A percentile compares a stretch with the other conserved stretches of the same genome.
phyloP scores from a whole-genome alignment of 2,797 vertebrate species.

The Hypotaenidia okinawae region DNA sequence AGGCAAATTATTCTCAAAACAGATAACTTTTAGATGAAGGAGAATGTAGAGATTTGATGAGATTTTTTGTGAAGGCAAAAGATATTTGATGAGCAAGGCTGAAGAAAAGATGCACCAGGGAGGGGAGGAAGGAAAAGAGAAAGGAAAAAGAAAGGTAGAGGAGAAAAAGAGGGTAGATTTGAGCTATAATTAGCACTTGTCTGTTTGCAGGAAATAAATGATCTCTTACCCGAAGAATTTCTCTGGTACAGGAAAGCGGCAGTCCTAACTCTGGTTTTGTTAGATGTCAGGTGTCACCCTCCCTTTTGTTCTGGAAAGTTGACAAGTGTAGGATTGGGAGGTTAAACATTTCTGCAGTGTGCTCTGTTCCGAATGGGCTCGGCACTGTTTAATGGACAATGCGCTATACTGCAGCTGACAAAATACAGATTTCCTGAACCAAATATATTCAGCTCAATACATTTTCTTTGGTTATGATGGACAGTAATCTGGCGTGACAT shows the following conservation, averaged over 20 bases:
- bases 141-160: background rate
- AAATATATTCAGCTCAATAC: conserved; percentile 38
- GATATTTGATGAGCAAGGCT: background rate
- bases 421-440: conserved; percentile 62
- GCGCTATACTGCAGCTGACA: conserved; percentile 58
- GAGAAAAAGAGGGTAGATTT: background rate
- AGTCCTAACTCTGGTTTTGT: background rate
- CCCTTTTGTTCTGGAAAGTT: conserved; percentile 18
- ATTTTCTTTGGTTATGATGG: conserved; percentile 56
- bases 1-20: conserved; percentile 47
- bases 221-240: conserved; percentile 18
- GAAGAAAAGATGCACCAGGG: background rate
- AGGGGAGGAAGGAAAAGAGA: background rate
- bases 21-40: conserved; percentile 44
- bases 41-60: conserved; percentile 31
- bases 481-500: conserved; percentile 64
- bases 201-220: conserved; percentile 15
- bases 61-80: conserved; percentile 40
- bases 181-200: conserved; percentile 5
- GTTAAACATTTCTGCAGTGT: conserved; percentile 36
- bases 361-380: conserved; percentile 24
- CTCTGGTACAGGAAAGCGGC: background rate
- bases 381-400: conserved; percentile 41
- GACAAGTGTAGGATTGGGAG: conserved; percentile 43
- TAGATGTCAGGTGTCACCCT: conserved; percentile 11